Evolutionary conservation across 30 jellyfish, hydroid and myxozoan genomes (phyloP), one percentile per base, ranked within the genome.

Genomic region (Mastigias papua): DNA sequence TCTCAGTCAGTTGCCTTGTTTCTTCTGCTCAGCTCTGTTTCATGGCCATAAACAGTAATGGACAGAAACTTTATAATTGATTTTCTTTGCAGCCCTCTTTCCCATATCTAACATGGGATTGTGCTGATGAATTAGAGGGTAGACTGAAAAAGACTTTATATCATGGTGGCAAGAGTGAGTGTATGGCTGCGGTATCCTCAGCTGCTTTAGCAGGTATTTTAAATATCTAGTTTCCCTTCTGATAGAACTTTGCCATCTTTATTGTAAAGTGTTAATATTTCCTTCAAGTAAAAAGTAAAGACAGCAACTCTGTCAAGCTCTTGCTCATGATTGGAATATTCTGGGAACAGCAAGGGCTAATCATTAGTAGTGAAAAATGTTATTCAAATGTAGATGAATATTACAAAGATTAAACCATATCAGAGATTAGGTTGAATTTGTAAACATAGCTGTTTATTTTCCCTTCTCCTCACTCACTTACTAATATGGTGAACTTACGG

Each of bases 21-120:
- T n/a, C n/a, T n/a, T n/a, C n/a, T n/a, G n/a, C n/a, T n/a, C n/a
- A n/a, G n/a, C n/a, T n/a, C n/a, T n/a, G n/a, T n/a, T n/a, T n/a
- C n/a, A n/a, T n/a, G n/a, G n/a, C n/a, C n/a, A n/a, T n/a, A n/a
- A n/a, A n/a, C n/a, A n/a, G n/a, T n/a, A n/a, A n/a, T n/a, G n/a
- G n/a, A n/a, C n/a, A n/a, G n/a, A n/a, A n/a, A n/a, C 6, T 51
- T 51, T 51, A 17, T 10, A 10, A 23, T 51, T 16, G 7, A 4
- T 5, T 5, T 51, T 51, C 67, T 23, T 54, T 84, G 22, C 66
- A 85, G 94, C 83, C 94, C 17, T 29, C 82, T 3, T 86, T 76
- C 62, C 98, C 97, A 19, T 92, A 89, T 80, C 73, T 93, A 49
- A 93, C 98, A 8, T 93, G 98, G 98, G 96, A 80, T 28, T 93